A percentile compares a stretch with the other conserved stretches of the same genome.
Conservation (phyloP, 2,797 vertebrate genomes). For the Ctenochaetus hawaiiensis region DNA sequence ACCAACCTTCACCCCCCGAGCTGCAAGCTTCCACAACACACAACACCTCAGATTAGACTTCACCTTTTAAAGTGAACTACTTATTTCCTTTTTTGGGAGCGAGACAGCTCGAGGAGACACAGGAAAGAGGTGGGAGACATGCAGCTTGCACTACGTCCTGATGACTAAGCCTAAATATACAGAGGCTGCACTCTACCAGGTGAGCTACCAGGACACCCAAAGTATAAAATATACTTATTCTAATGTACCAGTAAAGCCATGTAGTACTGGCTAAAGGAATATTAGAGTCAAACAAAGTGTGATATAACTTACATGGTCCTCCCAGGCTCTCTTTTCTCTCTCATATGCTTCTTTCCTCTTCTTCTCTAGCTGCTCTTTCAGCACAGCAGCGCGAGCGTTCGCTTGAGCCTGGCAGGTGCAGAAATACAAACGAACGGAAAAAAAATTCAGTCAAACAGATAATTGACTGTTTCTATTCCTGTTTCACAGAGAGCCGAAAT, state of each 20-base stretch:
- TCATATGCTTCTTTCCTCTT: slow-evolving; percentile 95
- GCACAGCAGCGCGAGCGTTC: slow-evolving; percentile 90
- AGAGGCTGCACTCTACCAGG: background rate
- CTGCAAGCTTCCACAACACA: slow-evolving; percentile 84
- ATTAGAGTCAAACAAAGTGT: background rate
- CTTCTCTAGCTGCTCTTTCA: slow-evolving; percentile 95
- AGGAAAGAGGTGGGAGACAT: background rate
- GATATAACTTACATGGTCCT: slow-evolving; percentile 91
- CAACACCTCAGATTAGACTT: slow-evolving; percentile 18
- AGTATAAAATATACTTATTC: background rate
- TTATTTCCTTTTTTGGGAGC: background rate
- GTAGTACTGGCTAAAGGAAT: background rate
- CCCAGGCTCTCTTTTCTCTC: slow-evolving; percentile 93
- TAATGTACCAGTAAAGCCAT: background rate
- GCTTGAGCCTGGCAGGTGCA: slow-evolving; percentile 88
- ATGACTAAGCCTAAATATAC: no score
- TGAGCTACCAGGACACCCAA: background rate
- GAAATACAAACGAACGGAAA: background rate
- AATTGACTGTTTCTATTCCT: background rate
- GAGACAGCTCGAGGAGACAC: background rate
- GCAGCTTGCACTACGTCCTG: background rate
- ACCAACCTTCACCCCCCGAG: slow-evolving; percentile 86
- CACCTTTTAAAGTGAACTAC: background rate
- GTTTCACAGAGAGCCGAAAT: background rate
- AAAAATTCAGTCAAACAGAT: background rate